Evolutionary conservation across 2,888 invertebrate genomes (phyloP), one percentile per base, ranked within the genome.

Genomic region (Camptogramma bilineatum): DNA sequence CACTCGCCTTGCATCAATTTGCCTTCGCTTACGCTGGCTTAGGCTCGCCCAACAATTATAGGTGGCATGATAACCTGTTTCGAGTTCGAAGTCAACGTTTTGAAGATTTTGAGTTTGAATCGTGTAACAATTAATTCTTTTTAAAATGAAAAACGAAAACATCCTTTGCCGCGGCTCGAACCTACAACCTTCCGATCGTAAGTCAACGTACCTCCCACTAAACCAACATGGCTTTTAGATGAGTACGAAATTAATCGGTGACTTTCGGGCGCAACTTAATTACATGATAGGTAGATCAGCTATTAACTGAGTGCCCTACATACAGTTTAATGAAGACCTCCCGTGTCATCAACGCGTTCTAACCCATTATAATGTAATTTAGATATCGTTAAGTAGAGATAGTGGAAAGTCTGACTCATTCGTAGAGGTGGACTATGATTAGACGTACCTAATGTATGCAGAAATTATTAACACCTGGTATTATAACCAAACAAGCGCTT

Each of bases 361-460:
- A 48, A 55, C 50, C 66, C 54, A 62, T 62, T 62, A 66, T 59
- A 66, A 66, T 58, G 55, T 52, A 62, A 66, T 66, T 62, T 58
- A 62, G 54, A 62, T 66, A 62, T 62, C 66, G 61, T 62, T 58
- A 58, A 0, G 34, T 21, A 52, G 16, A 62, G 52, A 56, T 9
- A 34, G 18, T 47, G 31, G 62, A 52, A 52, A 47, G 8, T 1
- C n/a, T 52, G n/a, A 42, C 19, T 18, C 17, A 18, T 44, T 31
- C 31, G 28, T 61, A 60, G 60, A 53, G 53, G 21, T n/a, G 59
- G 46, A 31, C n/a, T 16, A 28, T 28, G 5, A 5, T 28, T 7
- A n/a, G n/a, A n/a, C n/a, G n/a, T n/a, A n/a, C n/a, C 28, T 28
- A 28, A 28, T 28, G 4, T 28, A 28, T 7, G 28, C 24, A 2